Evolutionary conservation across 2,888 invertebrate species (phyloP), one percentile per base, ranked within the genome.

Genomic region (Brachyptera risi): DNA sequence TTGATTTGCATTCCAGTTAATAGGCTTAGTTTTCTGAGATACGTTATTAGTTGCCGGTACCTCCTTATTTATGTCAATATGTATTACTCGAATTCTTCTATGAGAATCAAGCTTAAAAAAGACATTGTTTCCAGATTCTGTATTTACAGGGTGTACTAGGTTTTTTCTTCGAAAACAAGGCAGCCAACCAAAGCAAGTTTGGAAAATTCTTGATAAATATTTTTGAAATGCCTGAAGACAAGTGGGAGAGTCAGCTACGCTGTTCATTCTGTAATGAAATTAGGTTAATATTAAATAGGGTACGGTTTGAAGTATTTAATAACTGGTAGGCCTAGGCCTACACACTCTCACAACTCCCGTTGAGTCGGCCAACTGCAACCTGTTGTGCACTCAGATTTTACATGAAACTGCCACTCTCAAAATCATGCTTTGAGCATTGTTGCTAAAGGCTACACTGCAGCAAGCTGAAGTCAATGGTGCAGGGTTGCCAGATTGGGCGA

Each of bases 71-170:
- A 57, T 15, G 51, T 67, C 68, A 15, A 74, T 64, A 65, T 75
- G 75, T 31, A 76, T 69, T 9, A 75, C 71, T 62, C 74, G 67
- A 19, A 76, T 68, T 54, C 70, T 69, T 61, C 71, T 70, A 51
- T 71, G 71, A 23, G 71, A 69, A 61, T 73, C 70, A 42, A 76
- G 47, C 68, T 58, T 69, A 64, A 60, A 75, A 67, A 67, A 74
- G 73, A 65, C 21, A 21, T 37, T 56, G 31, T 58, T 37, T 19
- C 44, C 58, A 24, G 44, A 15, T 24, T 37, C 44, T 17, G 40
- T 27, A 13, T 9, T 50, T 2, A 42, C 31, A 15, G 65, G 65
- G 27, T 63, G 60, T 0, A 65, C 63, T 23, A 56, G 61, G 17
- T 60, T 62, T 21, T 62, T 61, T 58, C 65, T 42, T 11, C 54